Conservation (phyloP, 2,888 invertebrate genomes). For the Drosophila picticornis region DNA sequence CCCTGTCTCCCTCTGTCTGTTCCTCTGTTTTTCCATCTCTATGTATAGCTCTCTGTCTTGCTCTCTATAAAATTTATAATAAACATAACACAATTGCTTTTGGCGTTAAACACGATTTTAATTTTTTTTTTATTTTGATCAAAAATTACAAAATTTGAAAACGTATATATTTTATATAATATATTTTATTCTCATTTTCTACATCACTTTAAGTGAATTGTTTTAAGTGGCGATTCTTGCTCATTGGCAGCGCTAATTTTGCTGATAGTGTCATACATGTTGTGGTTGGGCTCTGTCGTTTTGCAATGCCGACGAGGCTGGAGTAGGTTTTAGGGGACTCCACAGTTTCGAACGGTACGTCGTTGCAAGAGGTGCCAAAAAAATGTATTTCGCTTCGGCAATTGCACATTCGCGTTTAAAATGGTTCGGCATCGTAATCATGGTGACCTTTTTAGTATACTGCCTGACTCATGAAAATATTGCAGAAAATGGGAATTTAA, state of each 20-base stretch:
- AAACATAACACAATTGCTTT: no score
- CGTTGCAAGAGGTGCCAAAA: neutral
- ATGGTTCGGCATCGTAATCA: conserved; percentile 31
- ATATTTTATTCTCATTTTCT: neutral
- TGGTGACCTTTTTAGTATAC: conserved; percentile 10
- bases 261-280: neutral
- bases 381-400: conserved; percentile 28
- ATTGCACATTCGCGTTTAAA: conserved; percentile 24
- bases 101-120: no score
- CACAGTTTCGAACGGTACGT: conserved; percentile 28
- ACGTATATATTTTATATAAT: no score
- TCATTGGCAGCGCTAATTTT: neutral
- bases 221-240: neutral
- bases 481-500: neutral
- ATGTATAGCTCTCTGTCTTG: no score
- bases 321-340: neutral
- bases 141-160: neutral
- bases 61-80: neutral
- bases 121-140: no score
- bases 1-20: no score
- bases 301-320: neutral
- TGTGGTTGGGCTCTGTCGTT: neutral
- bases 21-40: no score
- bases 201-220: neutral
- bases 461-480: neutral